phyloP scores from a whole-genome alignment of 2,113 vertebrate species.

The Neoarius graeffei region DNA sequence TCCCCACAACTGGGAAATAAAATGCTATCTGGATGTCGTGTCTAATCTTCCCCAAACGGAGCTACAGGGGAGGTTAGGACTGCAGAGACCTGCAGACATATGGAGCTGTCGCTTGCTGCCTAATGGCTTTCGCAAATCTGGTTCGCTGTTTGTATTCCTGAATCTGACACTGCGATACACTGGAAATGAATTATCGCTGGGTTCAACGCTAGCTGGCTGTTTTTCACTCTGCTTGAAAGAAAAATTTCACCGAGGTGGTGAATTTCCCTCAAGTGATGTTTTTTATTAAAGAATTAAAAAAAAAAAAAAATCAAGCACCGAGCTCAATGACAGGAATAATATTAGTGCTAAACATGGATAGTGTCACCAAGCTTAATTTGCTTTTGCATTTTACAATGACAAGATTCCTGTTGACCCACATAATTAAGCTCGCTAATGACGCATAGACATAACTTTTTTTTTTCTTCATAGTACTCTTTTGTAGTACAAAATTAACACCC shows the following conservation, averaged over 20 bases:
- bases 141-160: constrained; percentile 13
- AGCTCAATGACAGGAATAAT: background rate
- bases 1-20: constrained; percentile 23
- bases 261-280: background rate
- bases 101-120: constrained; percentile 40
- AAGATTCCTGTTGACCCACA: constrained; percentile 18
- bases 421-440: constrained; percentile 26
- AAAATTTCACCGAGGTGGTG: background rate
- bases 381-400: background rate
- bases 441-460: background rate
- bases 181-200: constrained; percentile 16
- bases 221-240: background rate
- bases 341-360: background rate
- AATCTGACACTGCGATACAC: background rate
- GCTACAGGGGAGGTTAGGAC: constrained; percentile 13
- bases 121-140: constrained; percentile 36
- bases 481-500: constrained; percentile 35
- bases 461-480: background rate
- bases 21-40: background rate
- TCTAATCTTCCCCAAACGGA: constrained; percentile 38
- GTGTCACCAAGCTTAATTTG: background rate
- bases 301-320: background rate
- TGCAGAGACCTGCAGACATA: constrained; percentile 3
- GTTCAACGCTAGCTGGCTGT: background rate
- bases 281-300: background rate